Percentiles rank a stretch among this genome's conserved stretches.
Conservation (phyloP, 2,888 invertebrate species). For the Spisula subtruncata region DNA sequence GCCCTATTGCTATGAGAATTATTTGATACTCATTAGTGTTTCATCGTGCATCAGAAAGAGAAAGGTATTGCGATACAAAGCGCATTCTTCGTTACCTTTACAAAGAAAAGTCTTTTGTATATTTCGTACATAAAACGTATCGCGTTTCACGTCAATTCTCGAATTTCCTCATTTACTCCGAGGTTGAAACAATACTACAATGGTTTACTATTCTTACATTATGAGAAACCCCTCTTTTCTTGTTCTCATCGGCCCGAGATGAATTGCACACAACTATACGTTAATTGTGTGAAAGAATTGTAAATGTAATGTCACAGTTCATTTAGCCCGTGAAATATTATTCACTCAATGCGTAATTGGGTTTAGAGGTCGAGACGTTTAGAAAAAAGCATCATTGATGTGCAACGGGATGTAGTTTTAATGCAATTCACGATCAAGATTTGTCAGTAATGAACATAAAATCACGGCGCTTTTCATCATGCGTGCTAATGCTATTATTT, state of each 20-base stretch:
- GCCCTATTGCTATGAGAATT: not conserved
- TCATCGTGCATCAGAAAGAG: not conserved
- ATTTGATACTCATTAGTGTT: constrained; percentile 24
- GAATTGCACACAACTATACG: not conserved
- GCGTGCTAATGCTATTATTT: not conserved
- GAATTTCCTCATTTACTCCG: not conserved
- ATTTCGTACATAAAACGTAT: constrained; percentile 9
- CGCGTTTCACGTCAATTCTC: constrained; percentile 16
- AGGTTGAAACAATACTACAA: constrained; percentile 15
- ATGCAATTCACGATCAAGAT: constrained; percentile 14
- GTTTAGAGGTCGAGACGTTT: not conserved
- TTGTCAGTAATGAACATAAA: constrained; percentile 2
- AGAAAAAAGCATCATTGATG: constrained; percentile 15
- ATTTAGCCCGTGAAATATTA: not conserved
- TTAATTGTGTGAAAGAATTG: constrained; percentile 8
- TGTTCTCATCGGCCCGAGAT: not conserved
- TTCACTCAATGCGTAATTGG: not conserved
- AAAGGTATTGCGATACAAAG: not conserved
- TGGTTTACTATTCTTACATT: not conserved
- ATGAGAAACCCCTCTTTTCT: not conserved
- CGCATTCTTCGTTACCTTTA: not conserved
- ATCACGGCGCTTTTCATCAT: not conserved
- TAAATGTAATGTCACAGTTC: not conserved
- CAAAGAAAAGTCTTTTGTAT: constrained; percentile 8
- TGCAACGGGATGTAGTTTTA: constrained; percentile 9